A percentile compares a stretch with the other conserved stretches of the same genome.
These are phyloP conservation scores for Lasioglossum zephyrum DNA, from an alignment of 2,888 invertebrate species.

Conservation along the genomic window DNA sequence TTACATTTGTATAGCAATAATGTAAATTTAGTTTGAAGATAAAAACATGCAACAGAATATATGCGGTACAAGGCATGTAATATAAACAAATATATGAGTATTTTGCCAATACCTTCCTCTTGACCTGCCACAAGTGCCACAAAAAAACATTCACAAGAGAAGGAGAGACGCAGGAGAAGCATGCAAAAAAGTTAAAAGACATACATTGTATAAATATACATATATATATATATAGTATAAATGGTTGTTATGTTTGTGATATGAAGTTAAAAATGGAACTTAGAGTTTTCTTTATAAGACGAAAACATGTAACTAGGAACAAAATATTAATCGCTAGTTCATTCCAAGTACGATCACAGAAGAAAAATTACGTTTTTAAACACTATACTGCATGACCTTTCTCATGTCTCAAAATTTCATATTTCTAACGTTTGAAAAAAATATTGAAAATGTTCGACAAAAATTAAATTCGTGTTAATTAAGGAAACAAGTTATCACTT, in stretches of 20 bases:
- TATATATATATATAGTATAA: conserved; percentile 62
- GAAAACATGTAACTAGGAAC: conserved; percentile 34
- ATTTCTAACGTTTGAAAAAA: background rate
- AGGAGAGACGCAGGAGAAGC: conserved; percentile 89
- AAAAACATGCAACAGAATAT: conserved; percentile 65
- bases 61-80: conserved; percentile 75
- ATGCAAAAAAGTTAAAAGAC: conserved; percentile 86
- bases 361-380: conserved; percentile 20
- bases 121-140: conserved; percentile 90
- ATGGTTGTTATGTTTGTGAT: conserved; percentile 59
- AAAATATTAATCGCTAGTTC: conserved; percentile 37
- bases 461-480: conserved; percentile 13
- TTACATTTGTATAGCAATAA: conserved; percentile 22
- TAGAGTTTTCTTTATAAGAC: conserved; percentile 13
- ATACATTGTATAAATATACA: conserved; percentile 80
- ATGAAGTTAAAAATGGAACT: conserved; percentile 58
- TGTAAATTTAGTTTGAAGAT: conserved; percentile 24
- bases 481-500: conserved; percentile 16
- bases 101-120: conserved; percentile 87
- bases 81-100: conserved; percentile 82
- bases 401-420: conserved; percentile 16
- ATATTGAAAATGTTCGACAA: background rate
- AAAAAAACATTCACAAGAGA: conserved; percentile 90
- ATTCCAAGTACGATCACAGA: conserved; percentile 37
- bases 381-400: conserved; percentile 4